Evolutionary conservation across 2,113 vertebrate genomes (phyloP).

Genomic region (Hypanus sabinus): DNA sequence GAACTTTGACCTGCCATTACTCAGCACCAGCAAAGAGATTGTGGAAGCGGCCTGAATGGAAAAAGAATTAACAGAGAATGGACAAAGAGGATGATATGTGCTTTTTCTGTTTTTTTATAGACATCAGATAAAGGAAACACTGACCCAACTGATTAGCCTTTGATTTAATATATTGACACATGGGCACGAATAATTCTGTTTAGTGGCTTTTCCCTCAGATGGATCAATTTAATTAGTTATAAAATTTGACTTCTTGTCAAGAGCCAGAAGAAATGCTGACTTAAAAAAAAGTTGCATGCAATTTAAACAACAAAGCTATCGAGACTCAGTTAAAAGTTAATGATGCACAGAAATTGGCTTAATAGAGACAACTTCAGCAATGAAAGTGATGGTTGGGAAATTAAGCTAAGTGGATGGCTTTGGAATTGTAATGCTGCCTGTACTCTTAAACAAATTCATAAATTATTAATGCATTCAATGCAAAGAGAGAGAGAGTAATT

Average conservation of each 20-base stretch:
- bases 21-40: not conserved
- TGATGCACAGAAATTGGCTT: conserved; percentile 89
- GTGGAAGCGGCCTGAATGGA: not conserved
- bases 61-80: conserved; percentile 30
- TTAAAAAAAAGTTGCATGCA: conserved; percentile 87
- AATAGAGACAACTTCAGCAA: conserved; percentile 81
- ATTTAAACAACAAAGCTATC: conserved; percentile 95
- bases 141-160: conserved; percentile 97
- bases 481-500: not conserved
- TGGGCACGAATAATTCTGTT: conserved; percentile 94
- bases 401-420: conserved; percentile 78
- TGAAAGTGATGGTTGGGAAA: conserved; percentile 73
- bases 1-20: not conserved
- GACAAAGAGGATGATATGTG: conserved; percentile 66
- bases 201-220: conserved; percentile 83
- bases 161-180: conserved; percentile 99
- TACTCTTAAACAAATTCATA: conserved; percentile 73
- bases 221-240: conserved; percentile 99
- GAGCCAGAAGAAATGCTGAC: conserved; percentile 94
- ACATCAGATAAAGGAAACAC: conserved; percentile 87
- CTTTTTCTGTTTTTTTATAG: conserved; percentile 57
- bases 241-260: conserved; percentile 96
- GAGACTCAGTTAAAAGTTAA: conserved; percentile 92
- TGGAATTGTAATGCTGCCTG: conserved; percentile 67
- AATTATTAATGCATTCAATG: conserved; percentile 31